Conservation (phyloP, 92 coral and sea anemone genomes). For the Muricea muricata region DNA sequence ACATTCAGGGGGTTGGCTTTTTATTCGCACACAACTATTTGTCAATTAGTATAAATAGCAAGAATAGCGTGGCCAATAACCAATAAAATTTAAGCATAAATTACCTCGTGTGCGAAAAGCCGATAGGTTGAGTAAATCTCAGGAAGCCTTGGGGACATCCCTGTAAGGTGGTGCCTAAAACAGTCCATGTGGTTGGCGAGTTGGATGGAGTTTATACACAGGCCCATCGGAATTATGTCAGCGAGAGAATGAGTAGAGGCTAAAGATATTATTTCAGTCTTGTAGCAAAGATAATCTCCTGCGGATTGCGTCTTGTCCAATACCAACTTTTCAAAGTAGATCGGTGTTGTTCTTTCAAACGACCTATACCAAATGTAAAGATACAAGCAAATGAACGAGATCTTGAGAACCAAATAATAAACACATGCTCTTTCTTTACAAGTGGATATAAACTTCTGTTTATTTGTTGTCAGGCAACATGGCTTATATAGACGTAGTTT, state of each 20-base stretch:
- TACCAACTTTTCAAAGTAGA: not conserved
- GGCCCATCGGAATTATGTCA: not conserved
- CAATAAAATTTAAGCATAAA: too few relatives aligned
- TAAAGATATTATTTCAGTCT: not conserved
- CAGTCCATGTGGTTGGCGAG: not conserved
- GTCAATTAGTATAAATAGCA: not conserved
- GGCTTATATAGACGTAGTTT: not conserved
- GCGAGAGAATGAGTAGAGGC: not conserved
- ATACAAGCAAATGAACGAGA: too few relatives aligned
- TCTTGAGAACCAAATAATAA: too few relatives aligned
- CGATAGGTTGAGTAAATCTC: not conserved
- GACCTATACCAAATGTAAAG: too few relatives aligned
- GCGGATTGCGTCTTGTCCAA: not conserved
- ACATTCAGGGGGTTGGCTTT: too few relatives aligned
- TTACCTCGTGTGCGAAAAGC: constrained; percentile 6
- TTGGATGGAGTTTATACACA: not conserved
- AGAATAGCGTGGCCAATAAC: too few relatives aligned
- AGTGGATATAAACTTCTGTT: not conserved
- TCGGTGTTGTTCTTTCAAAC: constrained; percentile 12
- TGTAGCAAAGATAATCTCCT: not conserved
- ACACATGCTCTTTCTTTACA: too few relatives aligned
- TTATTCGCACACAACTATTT: not conserved
- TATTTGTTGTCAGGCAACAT: not conserved
- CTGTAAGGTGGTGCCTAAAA: not conserved
- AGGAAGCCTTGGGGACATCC: not conserved